These are phyloP conservation scores for Palythoa heliodiscus DNA, from an alignment of 92 coral and sea anemone species.

Conservation along the genomic window DNA sequence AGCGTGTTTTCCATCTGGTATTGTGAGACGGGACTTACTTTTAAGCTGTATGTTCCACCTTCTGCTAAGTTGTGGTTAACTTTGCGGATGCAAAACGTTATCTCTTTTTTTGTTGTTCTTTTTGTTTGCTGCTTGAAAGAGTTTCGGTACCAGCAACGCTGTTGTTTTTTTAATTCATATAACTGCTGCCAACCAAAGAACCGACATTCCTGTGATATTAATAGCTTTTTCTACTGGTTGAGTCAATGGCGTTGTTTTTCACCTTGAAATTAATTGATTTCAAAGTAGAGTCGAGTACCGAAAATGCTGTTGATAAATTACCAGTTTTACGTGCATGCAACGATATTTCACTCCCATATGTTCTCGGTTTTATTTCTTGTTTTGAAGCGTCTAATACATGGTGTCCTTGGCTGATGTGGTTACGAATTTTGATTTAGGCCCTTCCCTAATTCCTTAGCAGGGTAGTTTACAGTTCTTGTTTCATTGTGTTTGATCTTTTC, in stretches of 20 bases:
- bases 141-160: not conserved
- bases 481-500: not conserved
- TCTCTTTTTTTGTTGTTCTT: not conserved
- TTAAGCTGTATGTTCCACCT: not conserved
- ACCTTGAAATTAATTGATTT: not conserved
- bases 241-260: not conserved
- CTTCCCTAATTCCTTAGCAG: not conserved
- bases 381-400: not conserved
- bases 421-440: not conserved
- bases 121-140: not conserved
- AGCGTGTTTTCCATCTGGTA: not conserved
- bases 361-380: not conserved
- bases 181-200: not conserved
- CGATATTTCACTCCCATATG: not conserved
- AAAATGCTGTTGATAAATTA: not conserved
- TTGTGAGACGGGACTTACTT: constrained; percentile 6
- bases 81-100: not conserved
- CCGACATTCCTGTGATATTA: not conserved
- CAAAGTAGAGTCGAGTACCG: not conserved
- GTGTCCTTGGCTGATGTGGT: not conserved
- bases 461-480: not conserved
- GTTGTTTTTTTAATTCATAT: not conserved
- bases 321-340: not conserved
- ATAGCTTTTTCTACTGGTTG: not conserved
- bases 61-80: not conserved